phyloP scores from a whole-genome alignment of 1,140 invertebrate genomes.

The Adoxophyes honmai region DNA sequence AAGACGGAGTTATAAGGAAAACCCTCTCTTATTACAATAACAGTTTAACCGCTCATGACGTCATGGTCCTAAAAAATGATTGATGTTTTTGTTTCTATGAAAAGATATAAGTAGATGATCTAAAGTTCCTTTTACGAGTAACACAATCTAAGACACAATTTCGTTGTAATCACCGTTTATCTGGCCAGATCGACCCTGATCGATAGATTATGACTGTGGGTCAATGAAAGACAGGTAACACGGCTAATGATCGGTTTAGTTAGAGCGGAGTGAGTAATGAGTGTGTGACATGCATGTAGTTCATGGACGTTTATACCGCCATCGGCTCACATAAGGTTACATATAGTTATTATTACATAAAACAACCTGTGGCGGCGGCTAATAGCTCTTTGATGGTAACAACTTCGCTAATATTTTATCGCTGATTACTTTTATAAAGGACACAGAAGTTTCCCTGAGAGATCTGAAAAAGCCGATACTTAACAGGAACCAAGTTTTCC shows the following conservation, averaged over 20 bases:
- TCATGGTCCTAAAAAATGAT: too few species aligned
- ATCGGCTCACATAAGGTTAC: background rate
- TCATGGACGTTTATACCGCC: constrained; percentile 3
- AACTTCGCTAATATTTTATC: constrained; percentile 1
- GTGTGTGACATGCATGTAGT: constrained; percentile 7
- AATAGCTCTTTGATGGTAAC: background rate
- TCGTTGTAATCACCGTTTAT: background rate
- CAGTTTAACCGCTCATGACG: too few species aligned
- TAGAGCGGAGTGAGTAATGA: constrained; percentile 10
- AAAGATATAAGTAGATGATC: too few species aligned
- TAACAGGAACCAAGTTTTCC: too few species aligned
- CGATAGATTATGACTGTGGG: constrained; percentile 13
- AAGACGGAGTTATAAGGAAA: too few species aligned
- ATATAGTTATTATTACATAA: background rate
- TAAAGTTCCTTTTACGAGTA: too few species aligned
- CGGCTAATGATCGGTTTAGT: constrained; percentile 1
- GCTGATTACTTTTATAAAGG: background rate
- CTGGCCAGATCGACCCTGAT: constrained; percentile 8
- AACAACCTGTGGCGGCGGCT: background rate
- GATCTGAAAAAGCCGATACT: too few species aligned
- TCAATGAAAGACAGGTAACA: constrained; percentile 10
- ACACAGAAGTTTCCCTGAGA: background rate
- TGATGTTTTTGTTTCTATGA: too few species aligned
- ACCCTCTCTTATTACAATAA: too few species aligned
- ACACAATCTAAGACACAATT: too few species aligned